Percentiles rank a stretch among this genome's conserved stretches.
Conservation (phyloP, 2,113 vertebrate species). For the Montifringilla adamsi region DNA sequence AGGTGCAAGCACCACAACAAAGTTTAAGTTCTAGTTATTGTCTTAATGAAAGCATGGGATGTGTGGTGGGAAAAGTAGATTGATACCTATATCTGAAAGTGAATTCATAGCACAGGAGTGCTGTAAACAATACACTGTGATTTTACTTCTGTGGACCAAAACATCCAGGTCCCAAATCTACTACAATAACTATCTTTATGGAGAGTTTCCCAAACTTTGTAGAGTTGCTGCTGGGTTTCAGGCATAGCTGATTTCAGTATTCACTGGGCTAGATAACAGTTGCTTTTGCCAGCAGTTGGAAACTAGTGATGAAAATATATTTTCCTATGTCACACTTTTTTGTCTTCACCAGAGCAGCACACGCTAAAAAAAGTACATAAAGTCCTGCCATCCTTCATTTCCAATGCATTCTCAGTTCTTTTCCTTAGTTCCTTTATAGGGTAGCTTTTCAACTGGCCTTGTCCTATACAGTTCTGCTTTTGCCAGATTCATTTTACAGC, state of each 20-base stretch:
- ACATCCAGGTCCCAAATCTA: neutral
- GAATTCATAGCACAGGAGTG: neutral
- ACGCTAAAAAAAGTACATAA: neutral
- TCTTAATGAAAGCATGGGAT: neutral
- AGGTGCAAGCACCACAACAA: neutral
- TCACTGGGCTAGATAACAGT: neutral
- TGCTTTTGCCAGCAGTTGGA: neutral
- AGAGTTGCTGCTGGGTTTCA: neutral
- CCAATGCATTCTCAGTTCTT: neutral
- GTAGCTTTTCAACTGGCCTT: neutral
- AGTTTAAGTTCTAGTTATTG: neutral
- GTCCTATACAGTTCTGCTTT: accelerated
- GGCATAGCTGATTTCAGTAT: neutral
- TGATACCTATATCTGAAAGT: neutral
- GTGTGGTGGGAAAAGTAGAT: neutral
- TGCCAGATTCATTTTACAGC: neutral
- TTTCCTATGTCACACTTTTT: neutral
- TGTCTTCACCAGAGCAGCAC: neutral
- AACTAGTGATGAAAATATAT: neutral
- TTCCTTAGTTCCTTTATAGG: neutral
- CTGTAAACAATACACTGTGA: neutral
- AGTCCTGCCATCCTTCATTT: neutral
- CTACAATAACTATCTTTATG: neutral
- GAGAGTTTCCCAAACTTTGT: neutral
- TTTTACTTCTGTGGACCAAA: neutral